A percentile compares a stretch with the other conserved stretches of the same genome.
These are phyloP conservation scores for Fissipunctia ypsillon DNA, from an alignment of 2,888 invertebrate genomes.

Conservation along the genomic window DNA sequence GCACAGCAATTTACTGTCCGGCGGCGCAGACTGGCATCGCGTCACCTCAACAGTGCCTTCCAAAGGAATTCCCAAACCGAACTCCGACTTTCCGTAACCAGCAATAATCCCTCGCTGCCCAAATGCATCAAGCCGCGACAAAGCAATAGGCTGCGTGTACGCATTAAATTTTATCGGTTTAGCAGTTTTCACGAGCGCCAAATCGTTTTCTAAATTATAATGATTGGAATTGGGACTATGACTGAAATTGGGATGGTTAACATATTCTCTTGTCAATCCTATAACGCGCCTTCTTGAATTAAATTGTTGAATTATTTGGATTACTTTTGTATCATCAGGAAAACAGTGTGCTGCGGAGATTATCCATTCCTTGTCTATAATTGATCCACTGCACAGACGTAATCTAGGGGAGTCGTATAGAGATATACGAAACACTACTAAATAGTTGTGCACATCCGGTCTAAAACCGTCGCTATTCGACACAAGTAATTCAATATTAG, in stretches of 20 bases:
- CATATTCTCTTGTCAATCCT: neutral
- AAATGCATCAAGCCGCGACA: neutral
- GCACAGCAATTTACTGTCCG: neutral
- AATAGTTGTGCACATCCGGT: constrained; percentile 2
- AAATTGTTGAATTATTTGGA: constrained; percentile 4
- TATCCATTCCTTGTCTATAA: constrained; percentile 21
- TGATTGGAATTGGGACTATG: rapidly evolving
- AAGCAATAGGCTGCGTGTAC: constrained; percentile 4
- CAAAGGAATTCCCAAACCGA: rapidly evolving
- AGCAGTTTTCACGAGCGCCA: constrained; percentile 24
- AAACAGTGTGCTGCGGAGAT: constrained; percentile 24
- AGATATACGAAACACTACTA: neutral
- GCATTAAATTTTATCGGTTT: neutral
- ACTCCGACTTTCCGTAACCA: constrained; percentile 6
- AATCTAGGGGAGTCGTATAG: rapidly evolving
- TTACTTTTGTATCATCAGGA: neutral
- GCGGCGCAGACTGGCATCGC: neutral
- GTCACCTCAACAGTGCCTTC: constrained; percentile 5
- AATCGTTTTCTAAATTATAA: neutral
- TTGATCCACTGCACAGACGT: constrained; percentile 9
- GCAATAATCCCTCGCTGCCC: constrained; percentile 6
- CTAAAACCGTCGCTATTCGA: neutral
- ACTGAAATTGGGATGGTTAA: neutral
- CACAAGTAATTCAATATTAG: neutral
- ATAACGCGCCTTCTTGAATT: neutral